Base-by-base conservation (phyloP, 1,140 invertebrate species). In the Intoshia linei region DNA sequence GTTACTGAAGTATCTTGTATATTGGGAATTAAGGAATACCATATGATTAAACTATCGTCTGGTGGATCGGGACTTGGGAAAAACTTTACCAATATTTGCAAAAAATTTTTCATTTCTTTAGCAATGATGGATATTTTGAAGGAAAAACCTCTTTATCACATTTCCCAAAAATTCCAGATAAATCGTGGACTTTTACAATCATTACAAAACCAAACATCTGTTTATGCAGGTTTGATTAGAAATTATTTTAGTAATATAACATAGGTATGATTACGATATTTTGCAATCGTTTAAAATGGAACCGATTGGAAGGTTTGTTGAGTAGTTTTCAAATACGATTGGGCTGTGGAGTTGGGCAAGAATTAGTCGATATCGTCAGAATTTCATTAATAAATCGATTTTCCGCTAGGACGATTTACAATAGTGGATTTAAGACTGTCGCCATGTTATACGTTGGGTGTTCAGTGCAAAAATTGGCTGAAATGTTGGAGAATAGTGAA, bases 301-400 rank as follows among this genome's bases (percentile, higher is more conserved):
- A 66, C 36, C 78, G 71, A 48, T 62, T 95, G 38, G 74, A 84
- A 53, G 57, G 83, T 22, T 59, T 95, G 2, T 65, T 95, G 11
- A 68, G 69, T 4, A 74, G 87, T 55, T 92, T 93, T 57, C 76
- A 87, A 62, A 69, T 73, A 44, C 68, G 87, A 14, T 62, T 95
- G 18, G 73, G 77, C 44, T 92, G 92, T 60, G 87, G 84, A 10
- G 71, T 92, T 22, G 72, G 77, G 45, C 65, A 71, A 32, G 83
- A 95, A 51, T 61, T 95, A 4, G 65, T 83, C 38, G 81, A 93
- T 50, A 62, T 95, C 24, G 71, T 93, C 55, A 66, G 72, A 41
- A 56, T 95, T 23, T 65, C 73, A 6, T 65, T 70, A 43, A 54
- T 95, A 23, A 81, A 76, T 56, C 74, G 73, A 1, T 63, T 71